Base-by-base conservation (phyloP, 1,140 invertebrate species). In the Sipha flava region DNA sequence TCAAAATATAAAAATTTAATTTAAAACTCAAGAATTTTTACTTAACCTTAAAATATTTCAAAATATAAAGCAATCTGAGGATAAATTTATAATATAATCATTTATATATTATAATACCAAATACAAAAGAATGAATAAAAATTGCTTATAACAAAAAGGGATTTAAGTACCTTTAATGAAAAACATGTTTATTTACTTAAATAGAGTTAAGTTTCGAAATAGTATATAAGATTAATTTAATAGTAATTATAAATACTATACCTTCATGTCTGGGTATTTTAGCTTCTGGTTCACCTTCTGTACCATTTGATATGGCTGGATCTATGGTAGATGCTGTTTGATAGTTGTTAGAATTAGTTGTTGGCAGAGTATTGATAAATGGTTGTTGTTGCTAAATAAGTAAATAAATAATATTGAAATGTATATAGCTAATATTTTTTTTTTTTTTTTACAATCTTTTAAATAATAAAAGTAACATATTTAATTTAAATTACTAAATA, bases 231-330 rank as follows among this genome's bases (percentile, higher is more conserved):
- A 68, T 4, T 68, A n/a, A 9, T 45, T 68, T 45, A 2, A 73
- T 52, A 52, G 18, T 2, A 52, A 73, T n/a, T 52, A 34, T 52
- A 73, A 49, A 73, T 75, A 75, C 70, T 7, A 77, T 77, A 77
- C 73, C 73, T 77, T 77, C 73, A 29, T 18, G 73, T 57, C 23
- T 77, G 40, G 73, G 49, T 57, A 77, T 45, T 57, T 77, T 77
- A 57, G 73, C 31, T 26, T 40, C 34, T 26, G 73, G 49, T 77
- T 77, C 73, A n/a, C 37, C 34, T 77, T 77, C 73, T 59, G 52
- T 77, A 5, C 73, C 73, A 77, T 77, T 77, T 40, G 73, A 40
- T 31, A 77, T 59, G 23, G 43, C 16, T 59, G 73, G 23, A 59
- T 0, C 31, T 26, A 52, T 16, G 6, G 43, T 34, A n/a, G 70